Conservation (phyloP, 2,888 invertebrate species). For the Drosophila acutilabella region DNA sequence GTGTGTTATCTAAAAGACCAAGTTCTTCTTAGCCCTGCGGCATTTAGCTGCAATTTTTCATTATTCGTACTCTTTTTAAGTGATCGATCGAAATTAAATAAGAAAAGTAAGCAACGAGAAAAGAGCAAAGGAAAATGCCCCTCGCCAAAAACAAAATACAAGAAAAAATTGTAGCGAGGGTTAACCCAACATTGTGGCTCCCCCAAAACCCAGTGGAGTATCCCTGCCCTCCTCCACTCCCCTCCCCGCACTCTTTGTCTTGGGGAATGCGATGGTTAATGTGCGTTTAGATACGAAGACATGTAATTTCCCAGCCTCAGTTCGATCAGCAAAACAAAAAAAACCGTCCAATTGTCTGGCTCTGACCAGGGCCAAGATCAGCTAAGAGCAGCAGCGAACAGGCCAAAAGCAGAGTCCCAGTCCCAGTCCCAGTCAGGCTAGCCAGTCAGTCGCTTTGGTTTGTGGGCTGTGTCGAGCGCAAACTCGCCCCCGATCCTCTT, state of each 20-base stretch:
- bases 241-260: slow-evolving; percentile 10
- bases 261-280: slow-evolving; percentile 76
- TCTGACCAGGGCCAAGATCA: slow-evolving; percentile 16
- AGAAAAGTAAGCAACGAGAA: slow-evolving; percentile 71
- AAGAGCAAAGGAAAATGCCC: slow-evolving; percentile 53
- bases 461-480: slow-evolving; percentile 30
- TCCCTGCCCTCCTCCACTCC: background rate
- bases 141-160: background rate
- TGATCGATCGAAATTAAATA: slow-evolving; percentile 78
- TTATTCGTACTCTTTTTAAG: slow-evolving; percentile 76
- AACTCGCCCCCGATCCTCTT: slow-evolving; percentile 33
- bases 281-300: slow-evolving; percentile 79
- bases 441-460: slow-evolving; percentile 45
- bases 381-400: slow-evolving; percentile 8
- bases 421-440: slow-evolving; percentile 8
- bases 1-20: slow-evolving; percentile 52
- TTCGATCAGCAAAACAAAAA: slow-evolving; percentile 38
- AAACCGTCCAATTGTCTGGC: slow-evolving; percentile 38
- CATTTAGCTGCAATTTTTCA: slow-evolving; percentile 73
- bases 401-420: background rate
- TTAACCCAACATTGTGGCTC: slow-evolving; percentile 1
- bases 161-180: background rate
- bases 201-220: slow-evolving; percentile 7
- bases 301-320: slow-evolving; percentile 74
- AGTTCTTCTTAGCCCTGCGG: slow-evolving; percentile 57